Conservation (phyloP, 2,113 vertebrate genomes). For the Trachemys scripta region DNA sequence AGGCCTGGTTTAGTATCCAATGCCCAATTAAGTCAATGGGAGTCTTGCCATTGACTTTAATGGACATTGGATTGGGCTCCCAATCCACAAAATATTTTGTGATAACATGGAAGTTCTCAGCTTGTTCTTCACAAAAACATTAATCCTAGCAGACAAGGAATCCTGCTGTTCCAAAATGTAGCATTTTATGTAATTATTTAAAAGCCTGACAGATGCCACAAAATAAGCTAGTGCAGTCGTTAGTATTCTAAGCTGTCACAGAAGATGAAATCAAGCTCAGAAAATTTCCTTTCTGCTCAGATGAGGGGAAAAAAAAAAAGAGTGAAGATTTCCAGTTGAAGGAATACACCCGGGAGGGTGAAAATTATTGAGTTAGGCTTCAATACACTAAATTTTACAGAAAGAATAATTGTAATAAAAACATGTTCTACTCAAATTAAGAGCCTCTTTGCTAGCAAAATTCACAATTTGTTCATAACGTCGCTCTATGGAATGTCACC, state of each 20-base stretch:
- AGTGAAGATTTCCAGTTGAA: background rate
- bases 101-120: background rate
- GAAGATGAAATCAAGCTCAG: background rate
- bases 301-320: background rate
- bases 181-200: background rate
- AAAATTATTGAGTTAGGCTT: background rate
- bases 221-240: background rate
- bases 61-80: too few species aligned
- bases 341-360: background rate
- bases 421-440: slow-evolving; percentile 16
- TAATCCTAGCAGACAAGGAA: background rate
- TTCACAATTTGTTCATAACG: slow-evolving; percentile 59
- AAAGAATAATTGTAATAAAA: slow-evolving; percentile 28
- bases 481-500: slow-evolving; percentile 36
- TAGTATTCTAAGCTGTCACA: background rate
- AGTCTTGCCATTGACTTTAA: background rate
- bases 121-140: background rate
- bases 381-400: background rate
- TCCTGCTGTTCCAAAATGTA: background rate
- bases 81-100: background rate
- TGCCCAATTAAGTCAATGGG: background rate
- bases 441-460: slow-evolving; percentile 49
- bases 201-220: background rate
- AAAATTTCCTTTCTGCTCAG: too few species aligned
- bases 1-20: background rate